These are phyloP conservation scores for Lepidonotus clava DNA, from an alignment of 2,888 invertebrate genomes.

Conservation along the genomic window DNA sequence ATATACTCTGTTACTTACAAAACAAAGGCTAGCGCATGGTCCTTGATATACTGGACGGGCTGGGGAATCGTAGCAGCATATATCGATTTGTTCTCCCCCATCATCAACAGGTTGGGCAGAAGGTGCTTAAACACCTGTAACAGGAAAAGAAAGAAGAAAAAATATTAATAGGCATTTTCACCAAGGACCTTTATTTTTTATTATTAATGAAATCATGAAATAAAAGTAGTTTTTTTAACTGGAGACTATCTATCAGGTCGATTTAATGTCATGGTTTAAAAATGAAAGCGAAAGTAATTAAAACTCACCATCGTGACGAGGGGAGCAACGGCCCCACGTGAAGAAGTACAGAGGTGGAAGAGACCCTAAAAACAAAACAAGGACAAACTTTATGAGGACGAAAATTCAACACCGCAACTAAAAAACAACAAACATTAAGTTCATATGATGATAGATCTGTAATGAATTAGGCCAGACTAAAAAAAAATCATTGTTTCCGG, in stretches of 20 bases:
- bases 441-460: too few species aligned
- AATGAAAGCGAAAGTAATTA: not conserved
- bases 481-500: too few species aligned
- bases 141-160: not conserved
- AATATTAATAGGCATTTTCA: too few species aligned
- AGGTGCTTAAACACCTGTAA: constrained; percentile 80
- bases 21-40: constrained; percentile 73
- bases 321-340: not conserved
- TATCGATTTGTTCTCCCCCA: constrained; percentile 66
- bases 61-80: constrained; percentile 70
- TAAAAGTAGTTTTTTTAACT: too few species aligned
- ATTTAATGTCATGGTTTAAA: not conserved
- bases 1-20: constrained; percentile 68
- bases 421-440: too few species aligned
- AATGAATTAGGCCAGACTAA: too few species aligned
- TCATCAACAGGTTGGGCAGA: constrained; percentile 79
- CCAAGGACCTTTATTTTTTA: too few species aligned
- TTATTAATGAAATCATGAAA: too few species aligned
- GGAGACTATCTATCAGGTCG: too few species aligned
- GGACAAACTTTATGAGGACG: too few species aligned
- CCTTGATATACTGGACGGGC: constrained; percentile 68
- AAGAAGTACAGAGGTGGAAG: not conserved
- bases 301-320: not conserved
- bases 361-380: not conserved
- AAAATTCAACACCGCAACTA: too few species aligned